phyloP scores from a whole-genome alignment of 1,140 invertebrate genomes.

The Ooceraea biroi region DNA sequence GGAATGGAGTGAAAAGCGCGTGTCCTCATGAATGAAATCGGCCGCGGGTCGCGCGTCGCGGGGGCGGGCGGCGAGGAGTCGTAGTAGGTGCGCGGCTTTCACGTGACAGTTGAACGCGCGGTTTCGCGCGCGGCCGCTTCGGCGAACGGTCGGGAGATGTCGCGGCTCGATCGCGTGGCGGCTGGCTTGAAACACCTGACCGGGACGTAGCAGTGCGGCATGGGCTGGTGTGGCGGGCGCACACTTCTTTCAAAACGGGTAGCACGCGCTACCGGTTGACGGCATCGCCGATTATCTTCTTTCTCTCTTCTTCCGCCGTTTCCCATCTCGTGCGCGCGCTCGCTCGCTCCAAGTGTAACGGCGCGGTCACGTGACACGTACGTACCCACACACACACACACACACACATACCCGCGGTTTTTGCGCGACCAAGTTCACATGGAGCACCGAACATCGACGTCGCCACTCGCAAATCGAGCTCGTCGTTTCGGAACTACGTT shows the following conservation, averaged over 20 bases:
- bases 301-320: too few relatives aligned
- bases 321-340: neutral
- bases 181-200: constrained; percentile 80
- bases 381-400: too few relatives aligned
- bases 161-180: constrained; percentile 66
- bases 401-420: constrained; percentile 21
- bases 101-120: constrained; percentile 3
- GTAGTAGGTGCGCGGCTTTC: neutral
- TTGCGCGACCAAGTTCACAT: constrained; percentile 41
- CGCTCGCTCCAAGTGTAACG: constrained; percentile 17
- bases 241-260: constrained; percentile 78
- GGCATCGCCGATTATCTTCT: neutral
- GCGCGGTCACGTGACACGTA: constrained; percentile 32
- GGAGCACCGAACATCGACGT: constrained; percentile 54
- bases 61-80: neutral
- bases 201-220: constrained; percentile 77
- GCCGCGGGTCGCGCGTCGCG: neutral
- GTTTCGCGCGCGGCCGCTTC: constrained; percentile 44
- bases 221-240: constrained; percentile 79
- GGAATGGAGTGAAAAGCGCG: constrained; percentile 36
- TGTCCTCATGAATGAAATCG: constrained; percentile 76
- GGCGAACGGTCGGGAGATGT: constrained; percentile 75
- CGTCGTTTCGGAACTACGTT: neutral
- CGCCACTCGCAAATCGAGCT: constrained; percentile 23
- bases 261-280: constrained; percentile 68